These are phyloP conservation scores for Panagrolaimus sp. DNA, from an alignment of 1,140 invertebrate genomes.

Conservation along the genomic window DNA sequence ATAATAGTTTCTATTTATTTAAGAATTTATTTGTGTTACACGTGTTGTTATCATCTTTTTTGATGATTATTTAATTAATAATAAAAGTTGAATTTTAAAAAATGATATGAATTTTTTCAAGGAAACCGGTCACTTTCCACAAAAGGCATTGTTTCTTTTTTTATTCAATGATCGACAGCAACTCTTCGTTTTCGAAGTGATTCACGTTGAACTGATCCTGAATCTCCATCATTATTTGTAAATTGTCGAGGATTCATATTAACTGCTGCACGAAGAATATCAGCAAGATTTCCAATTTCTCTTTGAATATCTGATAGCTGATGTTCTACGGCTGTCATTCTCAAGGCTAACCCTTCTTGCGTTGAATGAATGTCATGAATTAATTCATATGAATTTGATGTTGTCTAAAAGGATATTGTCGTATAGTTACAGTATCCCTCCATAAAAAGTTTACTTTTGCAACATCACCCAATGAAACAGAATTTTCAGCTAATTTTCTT, in stretches of 20 bases:
- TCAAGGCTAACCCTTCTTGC: conserved; percentile 52
- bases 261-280: conserved; percentile 28
- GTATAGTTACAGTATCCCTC: neutral
- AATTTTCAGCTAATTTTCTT: conserved; percentile 96
- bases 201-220: neutral
- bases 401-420: conserved; percentile 43
- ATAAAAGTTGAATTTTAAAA: too few relatives aligned
- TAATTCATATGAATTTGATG: conserved; percentile 50
- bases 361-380: conserved; percentile 53
- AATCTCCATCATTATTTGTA: neutral
- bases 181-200: neutral
- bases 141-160: too few relatives aligned
- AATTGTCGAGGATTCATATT: neutral
- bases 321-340: conserved; percentile 56
- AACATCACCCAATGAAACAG: conserved; percentile 98
- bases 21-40: too few relatives aligned
- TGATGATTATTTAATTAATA: too few relatives aligned
- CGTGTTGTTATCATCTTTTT: too few relatives aligned
- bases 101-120: too few relatives aligned
- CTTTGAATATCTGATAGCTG: conserved; percentile 50
- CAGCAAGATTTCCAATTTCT: conserved; percentile 32
- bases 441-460: conserved; percentile 74
- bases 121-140: too few relatives aligned
- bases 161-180: neutral
- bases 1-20: too few relatives aligned